A percentile compares a stretch with the other conserved stretches of the same genome.
phyloP scores from a whole-genome alignment of 2,888 invertebrate species.

The Pandemis corylana region DNA sequence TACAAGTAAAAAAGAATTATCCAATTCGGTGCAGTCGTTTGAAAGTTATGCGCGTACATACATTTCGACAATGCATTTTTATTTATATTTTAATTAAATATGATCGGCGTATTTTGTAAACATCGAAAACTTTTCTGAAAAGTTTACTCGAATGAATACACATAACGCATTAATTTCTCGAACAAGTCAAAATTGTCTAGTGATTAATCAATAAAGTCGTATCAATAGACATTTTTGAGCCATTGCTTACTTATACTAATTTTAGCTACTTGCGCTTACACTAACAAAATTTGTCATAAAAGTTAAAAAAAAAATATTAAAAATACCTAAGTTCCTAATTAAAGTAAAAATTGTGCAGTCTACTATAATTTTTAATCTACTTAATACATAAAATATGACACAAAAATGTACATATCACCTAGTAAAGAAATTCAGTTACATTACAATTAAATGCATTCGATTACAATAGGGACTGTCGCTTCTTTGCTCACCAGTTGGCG shows the following conservation, averaged over 20 bases:
- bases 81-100: not conserved
- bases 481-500: no score
- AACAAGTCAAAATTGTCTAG: not conserved
- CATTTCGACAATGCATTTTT: no score
- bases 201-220: not conserved
- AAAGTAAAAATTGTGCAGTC: constrained; percentile 35
- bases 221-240: not conserved
- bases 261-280: not conserved
- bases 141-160: not conserved
- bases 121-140: not conserved
- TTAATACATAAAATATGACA: constrained; percentile 38
- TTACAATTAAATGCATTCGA: constrained; percentile 37
- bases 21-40: no score
- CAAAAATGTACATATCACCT: constrained; percentile 41
- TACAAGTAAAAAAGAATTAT: no score
- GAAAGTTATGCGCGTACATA: no score
- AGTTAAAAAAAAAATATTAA: constrained; percentile 18
- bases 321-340: constrained; percentile 14
- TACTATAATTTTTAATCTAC: constrained; percentile 12
- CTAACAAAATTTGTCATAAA: constrained; percentile 27
- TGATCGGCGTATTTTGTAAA: not conserved
- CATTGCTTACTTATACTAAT: not conserved
- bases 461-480: constrained; percentile 2
- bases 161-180: not conserved
- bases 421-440: constrained; percentile 35